These are phyloP conservation scores for Ctenoplectra terminalis DNA, from an alignment of 1,140 invertebrate species.

Conservation along the genomic window DNA sequence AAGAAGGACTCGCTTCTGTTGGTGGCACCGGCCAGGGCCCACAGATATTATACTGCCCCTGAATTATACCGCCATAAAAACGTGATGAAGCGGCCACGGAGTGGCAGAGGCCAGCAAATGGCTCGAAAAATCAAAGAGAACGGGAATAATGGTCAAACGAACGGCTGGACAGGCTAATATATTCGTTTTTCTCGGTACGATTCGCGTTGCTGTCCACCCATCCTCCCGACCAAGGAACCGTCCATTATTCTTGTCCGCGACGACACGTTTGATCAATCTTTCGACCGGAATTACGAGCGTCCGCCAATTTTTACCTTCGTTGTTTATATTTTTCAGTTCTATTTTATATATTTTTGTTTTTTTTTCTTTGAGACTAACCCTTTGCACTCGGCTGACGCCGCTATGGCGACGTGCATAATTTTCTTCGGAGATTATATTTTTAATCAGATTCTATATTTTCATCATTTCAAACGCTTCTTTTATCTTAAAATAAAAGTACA, in stretches of 20 bases:
- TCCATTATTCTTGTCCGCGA: conserved; percentile 8
- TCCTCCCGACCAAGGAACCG: neutral
- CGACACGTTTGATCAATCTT: conserved; percentile 7
- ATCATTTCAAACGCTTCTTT: too few relatives aligned
- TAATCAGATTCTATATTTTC: too few relatives aligned
- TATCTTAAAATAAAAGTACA: too few relatives aligned
- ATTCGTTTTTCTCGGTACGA: conserved; percentile 49
- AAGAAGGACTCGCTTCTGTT: conserved; percentile 16
- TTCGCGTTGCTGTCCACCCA: conserved; percentile 15
- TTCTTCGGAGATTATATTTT: too few relatives aligned
- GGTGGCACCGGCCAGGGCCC: conserved; percentile 47
- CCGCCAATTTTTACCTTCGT: neutral
- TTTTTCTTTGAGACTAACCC: too few relatives aligned
- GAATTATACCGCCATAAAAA: conserved; percentile 71
- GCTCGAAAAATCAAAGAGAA: conserved; percentile 62
- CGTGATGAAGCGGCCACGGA: conserved; percentile 62
- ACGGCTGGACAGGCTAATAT: conserved; percentile 41
- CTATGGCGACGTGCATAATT: too few relatives aligned
- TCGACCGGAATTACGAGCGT: neutral
- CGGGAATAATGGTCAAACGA: conserved; percentile 58
- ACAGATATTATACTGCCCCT: conserved; percentile 63
- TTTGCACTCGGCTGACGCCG: too few relatives aligned
- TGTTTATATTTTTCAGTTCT: neutral
- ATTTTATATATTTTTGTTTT: too few relatives aligned
- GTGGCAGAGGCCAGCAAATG: conserved; percentile 52